A percentile compares a stretch with the other conserved stretches of the same genome.
Conservation (phyloP, 2,888 invertebrate species). For the Drosophila colorata region DNA sequence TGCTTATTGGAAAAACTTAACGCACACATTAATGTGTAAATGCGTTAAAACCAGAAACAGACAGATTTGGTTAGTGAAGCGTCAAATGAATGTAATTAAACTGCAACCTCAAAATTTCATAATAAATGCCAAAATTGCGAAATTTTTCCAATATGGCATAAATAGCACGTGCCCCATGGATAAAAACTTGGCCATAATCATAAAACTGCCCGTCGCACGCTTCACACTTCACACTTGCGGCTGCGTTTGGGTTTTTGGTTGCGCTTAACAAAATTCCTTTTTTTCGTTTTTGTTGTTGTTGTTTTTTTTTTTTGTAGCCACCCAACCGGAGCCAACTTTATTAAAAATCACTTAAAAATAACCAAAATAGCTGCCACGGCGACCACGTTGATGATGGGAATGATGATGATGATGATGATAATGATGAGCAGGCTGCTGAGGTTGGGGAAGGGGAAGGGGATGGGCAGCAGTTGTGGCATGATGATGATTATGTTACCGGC, state of each 20-base stretch:
- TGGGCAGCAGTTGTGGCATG: not conserved
- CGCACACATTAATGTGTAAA: conserved; percentile 35
- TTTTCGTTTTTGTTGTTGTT: not conserved
- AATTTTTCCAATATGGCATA: conserved; percentile 21
- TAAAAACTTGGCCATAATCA: conserved; percentile 55
- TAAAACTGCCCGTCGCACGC: conserved; percentile 44
- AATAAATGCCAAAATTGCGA: conserved; percentile 43
- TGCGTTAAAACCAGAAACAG: conserved; percentile 7
- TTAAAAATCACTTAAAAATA: conserved; percentile 81
- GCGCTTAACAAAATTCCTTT: not conserved
- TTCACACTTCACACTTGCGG: conserved; percentile 42
- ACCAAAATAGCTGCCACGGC: conserved; percentile 67
- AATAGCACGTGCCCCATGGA: conserved; percentile 23
- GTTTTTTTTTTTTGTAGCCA: conserved; percentile 9
- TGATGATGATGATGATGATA: conserved; percentile 28
- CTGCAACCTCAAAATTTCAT: conserved; percentile 48
- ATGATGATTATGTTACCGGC: conserved; percentile 30
- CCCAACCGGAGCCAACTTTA: conserved; percentile 64
- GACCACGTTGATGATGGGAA: conserved; percentile 23
- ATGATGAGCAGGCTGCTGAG: no score
- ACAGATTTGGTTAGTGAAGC: conserved; percentile 33
- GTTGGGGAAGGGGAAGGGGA: no score
- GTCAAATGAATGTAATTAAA: conserved; percentile 70
- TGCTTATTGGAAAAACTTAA: conserved; percentile 57
- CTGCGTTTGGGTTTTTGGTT: conserved; percentile 21